Evolutionary conservation across 2,888 invertebrate species (phyloP), one percentile per base, ranked within the genome.

Genomic region (Autographa pulchrina): DNA sequence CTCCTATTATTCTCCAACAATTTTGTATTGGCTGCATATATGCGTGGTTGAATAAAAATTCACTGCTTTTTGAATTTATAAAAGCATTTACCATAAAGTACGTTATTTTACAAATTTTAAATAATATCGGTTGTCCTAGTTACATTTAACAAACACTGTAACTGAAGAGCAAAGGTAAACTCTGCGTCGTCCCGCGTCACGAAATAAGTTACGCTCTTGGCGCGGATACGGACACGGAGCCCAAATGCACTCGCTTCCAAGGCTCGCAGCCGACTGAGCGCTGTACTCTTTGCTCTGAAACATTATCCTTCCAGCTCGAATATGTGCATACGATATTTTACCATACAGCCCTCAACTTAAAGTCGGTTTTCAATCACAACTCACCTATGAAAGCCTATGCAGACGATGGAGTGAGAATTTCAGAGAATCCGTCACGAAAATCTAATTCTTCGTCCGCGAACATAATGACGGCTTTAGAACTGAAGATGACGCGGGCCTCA

Each of bases 401-500:
- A 71, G 77, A 82, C 82, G 82, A 86, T 84, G 85, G 86, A 89
- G 86, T 88, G 87, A 89, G 87, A 90, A 91, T 88, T 89, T 86
- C 75, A 75, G 82, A 90, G 87, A 91, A 88, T 88, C 89, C 89
- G 91, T 90, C 90, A 91, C 87, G 90, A 94, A 92, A 94, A 92
- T 95, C 89, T 92, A 93, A 94, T 94, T 94, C 93, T 93, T 94
- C 90, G 86, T 90, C 85, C 92, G 84, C 86, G 89, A 93, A 90
- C 92, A 93, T 94, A 94, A 95, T 95, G 95, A 94, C 92, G 91
- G 90, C 89, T 94, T 95, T 94, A 90, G 90, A 92, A 92, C 91
- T 91, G 90, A 92, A 89, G 91, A 94, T 93, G 92, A 93, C 88
- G 88, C 83, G 84, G 83, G 86, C 83, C 88, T 90, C 84, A 84